Evolutionary conservation across 2,797 vertebrate species (phyloP), one percentile per base, ranked within the genome.

Genomic region (Sebastes taczanowskii): DNA sequence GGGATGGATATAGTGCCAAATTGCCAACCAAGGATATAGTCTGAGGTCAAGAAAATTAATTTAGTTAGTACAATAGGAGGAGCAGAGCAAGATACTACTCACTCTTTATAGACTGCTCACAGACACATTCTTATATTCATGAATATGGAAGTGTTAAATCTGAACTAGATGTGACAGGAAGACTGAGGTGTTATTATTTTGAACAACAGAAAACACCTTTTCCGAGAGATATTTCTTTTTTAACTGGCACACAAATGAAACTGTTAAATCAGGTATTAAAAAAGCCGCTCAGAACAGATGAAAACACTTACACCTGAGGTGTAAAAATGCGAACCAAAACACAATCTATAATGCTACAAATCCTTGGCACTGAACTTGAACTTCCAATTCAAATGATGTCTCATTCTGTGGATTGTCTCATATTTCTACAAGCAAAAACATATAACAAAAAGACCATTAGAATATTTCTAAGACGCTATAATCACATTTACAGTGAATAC

Each of bases 31-130:
- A 92, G 89, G 87, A 91, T 89, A 82, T 83, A 89, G 86, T 90
- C 79, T 72, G 83, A 93, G 92, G 92, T 94, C 90, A 88, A 86
- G 75, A 38, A 92, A 94, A 94, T 94, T 88, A 94, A 95, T 95
- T 94, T 90, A 82, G 90, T 82, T 84, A 61, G 49, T 86, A 74
- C 80, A 83, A 74, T 52, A 81, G 30, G 72, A 74, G 35, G 35
- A 38, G 35, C 35, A 61, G 74, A 86, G 82, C 34, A 76, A 78
- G 55, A 82, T 74, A 87, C 84, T 71, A 86, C 84, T 88, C 73
- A 60, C 32, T 87, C 70, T 73, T 74, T 75, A 73, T 11, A 72
- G 56, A 69, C 63, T 77, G 42, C 29, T 86, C 63, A 58, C 20
- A 30, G 74, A 62, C 67, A 78, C 4, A 29, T 71, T 81, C 75